A percentile compares a stretch with the other conserved stretches of the same genome.
phyloP scores from a whole-genome alignment of 1,140 invertebrate genomes.

The Tetranychus urticae region DNA sequence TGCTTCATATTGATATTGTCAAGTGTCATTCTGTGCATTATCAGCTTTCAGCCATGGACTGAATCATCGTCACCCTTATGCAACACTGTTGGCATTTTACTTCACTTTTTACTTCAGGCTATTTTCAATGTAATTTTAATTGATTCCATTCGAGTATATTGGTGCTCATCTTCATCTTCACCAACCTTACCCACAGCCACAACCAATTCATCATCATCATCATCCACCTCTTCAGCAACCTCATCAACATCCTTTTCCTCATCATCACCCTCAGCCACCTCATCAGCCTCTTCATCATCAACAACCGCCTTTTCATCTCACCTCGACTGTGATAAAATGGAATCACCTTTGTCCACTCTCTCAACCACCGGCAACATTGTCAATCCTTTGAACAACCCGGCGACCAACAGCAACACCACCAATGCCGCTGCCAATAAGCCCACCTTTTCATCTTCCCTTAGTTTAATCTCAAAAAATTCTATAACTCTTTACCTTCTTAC shows the following conservation, averaged over 20 bases:
- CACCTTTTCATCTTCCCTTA: background rate
- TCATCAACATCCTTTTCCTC: too few relatives aligned
- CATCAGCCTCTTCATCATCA: too few relatives aligned
- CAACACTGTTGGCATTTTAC: background rate
- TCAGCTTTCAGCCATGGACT: background rate
- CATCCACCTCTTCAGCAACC: too few relatives aligned
- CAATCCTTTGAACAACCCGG: too few relatives aligned
- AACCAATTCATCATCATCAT: too few relatives aligned
- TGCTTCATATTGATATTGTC: background rate
- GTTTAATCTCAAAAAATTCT: background rate
- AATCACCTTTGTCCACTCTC: too few relatives aligned
- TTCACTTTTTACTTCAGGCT: background rate
- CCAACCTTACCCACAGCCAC: too few relatives aligned
- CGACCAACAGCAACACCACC: too few relatives aligned
- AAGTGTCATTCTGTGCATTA: background rate
- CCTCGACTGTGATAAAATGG: background rate
- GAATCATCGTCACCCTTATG: background rate
- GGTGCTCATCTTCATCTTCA: background rate
- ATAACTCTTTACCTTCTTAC: background rate
- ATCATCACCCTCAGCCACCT: too few relatives aligned
- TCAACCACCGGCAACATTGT: too few relatives aligned
- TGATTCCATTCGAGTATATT: background rate
- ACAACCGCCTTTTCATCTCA: background rate
- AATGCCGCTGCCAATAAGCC: too few relatives aligned
- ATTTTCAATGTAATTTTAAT: background rate